Evolutionary conservation across 2,113 vertebrate genomes (phyloP), one percentile per base, ranked within the genome.

Genomic region (Vidua chalybeata): DNA sequence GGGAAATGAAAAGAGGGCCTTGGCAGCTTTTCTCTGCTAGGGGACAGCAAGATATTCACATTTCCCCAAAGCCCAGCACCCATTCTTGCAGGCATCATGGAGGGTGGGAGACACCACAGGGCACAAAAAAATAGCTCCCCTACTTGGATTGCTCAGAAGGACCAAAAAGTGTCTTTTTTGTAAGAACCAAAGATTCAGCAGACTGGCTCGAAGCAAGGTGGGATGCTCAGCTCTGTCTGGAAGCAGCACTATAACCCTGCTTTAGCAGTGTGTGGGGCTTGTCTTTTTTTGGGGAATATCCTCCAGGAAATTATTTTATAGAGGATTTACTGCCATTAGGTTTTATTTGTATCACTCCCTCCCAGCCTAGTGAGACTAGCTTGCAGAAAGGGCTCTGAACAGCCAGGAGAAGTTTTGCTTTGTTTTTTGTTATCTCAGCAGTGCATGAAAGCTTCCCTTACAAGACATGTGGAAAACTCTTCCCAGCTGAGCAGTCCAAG

Each of bases 401-500:
- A 84, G 66, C 56, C 37, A 64, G 63, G 51, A 94, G 39, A 63
- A 48, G 31, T 66, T 88, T 76, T 89, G 73, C 30, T 73, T 95
- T 92, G 39, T 91, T 90, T 95, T 95, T 84, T 94, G 48, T 74
- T 80, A 69, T 91, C 61, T 92, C 89, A 94, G 66, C 83, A 94
- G 81, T 68, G 49, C 31, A 52, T 64, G 45, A 95, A 93, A 82
- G 45, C 49, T 92, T 89, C 86, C 35, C 20, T 37, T 80, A 67
- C n/a, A n/a, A 77, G 61, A 90, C 72, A 67, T 45, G 58, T 24
- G 74, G 87, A 91, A 96, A 83, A 55, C 52, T 76, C 66, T 35
- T 66, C 75, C 61, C 62, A 51, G 51, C 83, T 94, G 87, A 91
- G 72, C 31, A 69, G 46, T 37, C 37, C 0, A 1, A 85, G 84